These are phyloP conservation scores for Neodiprion fabricii DNA, from an alignment of 1,140 invertebrate genomes.

Conservation along the genomic window DNA sequence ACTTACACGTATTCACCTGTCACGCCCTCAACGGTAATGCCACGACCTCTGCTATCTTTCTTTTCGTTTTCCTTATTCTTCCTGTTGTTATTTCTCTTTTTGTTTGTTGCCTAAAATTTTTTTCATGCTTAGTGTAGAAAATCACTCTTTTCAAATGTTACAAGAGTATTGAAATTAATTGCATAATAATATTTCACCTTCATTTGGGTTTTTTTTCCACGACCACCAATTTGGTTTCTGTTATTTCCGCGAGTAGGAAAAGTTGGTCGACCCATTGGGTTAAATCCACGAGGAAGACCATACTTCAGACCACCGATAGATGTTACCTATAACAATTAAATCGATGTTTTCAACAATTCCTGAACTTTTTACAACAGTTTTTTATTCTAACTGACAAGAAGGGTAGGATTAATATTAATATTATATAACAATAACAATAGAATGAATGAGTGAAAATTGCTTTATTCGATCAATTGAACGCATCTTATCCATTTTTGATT, in stretches of 20 bases:
- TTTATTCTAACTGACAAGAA: too few relatives aligned
- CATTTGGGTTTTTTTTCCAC: constrained; percentile 58
- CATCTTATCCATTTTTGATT: too few relatives aligned
- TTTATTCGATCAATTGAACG: too few relatives aligned
- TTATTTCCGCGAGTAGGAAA: constrained; percentile 49
- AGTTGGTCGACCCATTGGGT: constrained; percentile 45
- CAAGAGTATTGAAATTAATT: neutral
- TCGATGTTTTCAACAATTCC: neutral
- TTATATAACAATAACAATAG: too few relatives aligned
- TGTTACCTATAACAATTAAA: constrained; percentile 51
- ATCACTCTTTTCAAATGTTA: too few relatives aligned
- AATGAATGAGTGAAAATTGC: too few relatives aligned
- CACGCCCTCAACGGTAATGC: constrained; percentile 46
- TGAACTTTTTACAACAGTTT: neutral
- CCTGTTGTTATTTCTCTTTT: constrained; percentile 53
- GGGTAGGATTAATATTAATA: too few relatives aligned
- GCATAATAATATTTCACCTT: constrained; percentile 45
- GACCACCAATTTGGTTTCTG: constrained; percentile 40
- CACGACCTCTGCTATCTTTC: constrained; percentile 44
- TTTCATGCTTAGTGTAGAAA: neutral
- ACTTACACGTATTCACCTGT: constrained; percentile 50
- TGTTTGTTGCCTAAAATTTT: constrained; percentile 47
- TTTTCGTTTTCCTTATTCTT: constrained; percentile 56
- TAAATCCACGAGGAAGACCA: constrained; percentile 48
- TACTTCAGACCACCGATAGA: constrained; percentile 56